Evolutionary conservation across 1,140 invertebrate species (phyloP), one percentile per base, ranked within the genome.

Genomic region (Drosophila orosa): DNA sequence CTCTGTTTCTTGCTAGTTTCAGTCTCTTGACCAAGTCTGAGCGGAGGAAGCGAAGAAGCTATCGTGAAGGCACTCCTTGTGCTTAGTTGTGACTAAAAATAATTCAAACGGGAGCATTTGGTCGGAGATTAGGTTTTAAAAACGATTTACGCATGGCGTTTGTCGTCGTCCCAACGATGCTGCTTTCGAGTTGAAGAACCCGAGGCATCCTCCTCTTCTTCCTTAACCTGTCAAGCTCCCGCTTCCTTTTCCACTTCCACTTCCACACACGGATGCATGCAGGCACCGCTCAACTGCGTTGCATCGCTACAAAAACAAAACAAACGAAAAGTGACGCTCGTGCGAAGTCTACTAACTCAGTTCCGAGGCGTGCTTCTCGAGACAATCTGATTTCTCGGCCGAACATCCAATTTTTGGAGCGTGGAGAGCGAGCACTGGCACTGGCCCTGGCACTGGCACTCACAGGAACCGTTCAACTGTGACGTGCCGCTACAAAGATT

Each of bases 201-300:
- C 4, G 24, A 15, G 13, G n/a, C 22, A 25, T 33, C 22, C 10
- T 65, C 13, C 29, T 50, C 17, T 31, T 33, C 19, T 27, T 50
- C 47, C 47, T 52, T 19, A 50, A 3, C 17, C 24, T 10, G 24
- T 13, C 17, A 29, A 24, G 58, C 3, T 35, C 19, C n/a, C 24
- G 12, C 12, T 33, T n/a, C 35, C 39, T 10, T 22, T 44, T 31
- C 42, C 27, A 25, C 56, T 56, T 35, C 33, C 33, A 35, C 15
- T 19, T 35, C 29, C 12, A 39, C 35, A 62, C 65, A 62, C 77
- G 52, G 63, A 90, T 77, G 78, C 72, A 65, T 75, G 72, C 90
- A 91, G 90, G 90, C 67, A 91, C 90, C 75, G 90, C 29, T 91
- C 90, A 90, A 91, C 90, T 91, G 85, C 72, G 69, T 59, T 63